Evolutionary conservation across 2,113 vertebrate genomes (phyloP).

Genomic region (Aplodontia rufa): DNA sequence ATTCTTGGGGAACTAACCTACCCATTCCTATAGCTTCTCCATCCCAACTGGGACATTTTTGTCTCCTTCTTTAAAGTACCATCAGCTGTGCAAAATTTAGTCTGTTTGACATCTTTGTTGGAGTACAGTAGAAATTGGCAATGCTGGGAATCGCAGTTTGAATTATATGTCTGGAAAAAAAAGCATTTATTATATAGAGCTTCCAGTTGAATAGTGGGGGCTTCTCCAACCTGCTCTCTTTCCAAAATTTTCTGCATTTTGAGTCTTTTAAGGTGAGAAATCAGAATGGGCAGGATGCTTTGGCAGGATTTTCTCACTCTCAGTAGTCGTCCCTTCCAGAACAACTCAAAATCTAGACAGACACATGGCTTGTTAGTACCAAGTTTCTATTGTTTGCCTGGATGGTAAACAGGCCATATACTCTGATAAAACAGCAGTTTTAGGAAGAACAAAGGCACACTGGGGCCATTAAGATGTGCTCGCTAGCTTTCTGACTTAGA

Average conservation of each 20-base stretch:
- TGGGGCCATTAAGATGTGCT: background rate
- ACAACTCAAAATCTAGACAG: constrained; percentile 49
- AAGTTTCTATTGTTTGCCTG: constrained; percentile 18
- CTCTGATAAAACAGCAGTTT: constrained; percentile 59
- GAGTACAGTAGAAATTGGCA: background rate
- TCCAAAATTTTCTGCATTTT: background rate
- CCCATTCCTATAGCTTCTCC: background rate
- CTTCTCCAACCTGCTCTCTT: background rate
- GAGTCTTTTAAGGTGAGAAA: background rate
- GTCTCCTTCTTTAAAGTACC: background rate
- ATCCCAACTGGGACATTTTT: background rate
- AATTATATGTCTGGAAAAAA: background rate
- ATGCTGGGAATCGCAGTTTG: background rate
- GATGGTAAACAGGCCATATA: constrained; percentile 66
- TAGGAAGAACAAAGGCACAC: background rate
- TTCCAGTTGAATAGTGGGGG: background rate
- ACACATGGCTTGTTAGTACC: constrained; percentile 16
- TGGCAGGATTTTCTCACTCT: background rate
- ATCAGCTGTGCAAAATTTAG: background rate
- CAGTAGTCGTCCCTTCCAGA: background rate
- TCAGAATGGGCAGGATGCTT: background rate
- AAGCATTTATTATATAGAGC: background rate
- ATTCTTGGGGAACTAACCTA: background rate
- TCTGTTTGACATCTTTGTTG: background rate
- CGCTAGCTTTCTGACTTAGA: background rate